These are phyloP conservation scores for Cancer borealis DNA, from an alignment of 2,888 invertebrate genomes.

Conservation along the genomic window DNA sequence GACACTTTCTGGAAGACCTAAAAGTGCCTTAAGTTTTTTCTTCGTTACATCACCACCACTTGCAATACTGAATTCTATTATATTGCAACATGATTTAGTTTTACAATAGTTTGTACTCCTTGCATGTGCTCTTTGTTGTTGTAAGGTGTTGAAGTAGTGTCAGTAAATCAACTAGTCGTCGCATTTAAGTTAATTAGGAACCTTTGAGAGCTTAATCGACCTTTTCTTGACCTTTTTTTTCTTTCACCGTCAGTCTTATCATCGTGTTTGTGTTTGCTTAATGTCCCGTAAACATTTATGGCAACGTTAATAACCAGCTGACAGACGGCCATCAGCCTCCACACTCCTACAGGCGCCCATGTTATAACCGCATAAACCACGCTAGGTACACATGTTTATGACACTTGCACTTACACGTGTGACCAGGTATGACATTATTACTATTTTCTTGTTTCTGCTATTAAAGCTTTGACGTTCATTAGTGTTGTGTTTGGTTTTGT, in stretches of 20 bases:
- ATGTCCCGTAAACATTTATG: slow-evolving; percentile 32
- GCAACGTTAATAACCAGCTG: not conserved
- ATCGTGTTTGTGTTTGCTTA: not conserved
- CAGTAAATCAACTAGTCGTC: not conserved
- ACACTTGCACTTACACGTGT: not conserved
- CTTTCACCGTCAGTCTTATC: not conserved
- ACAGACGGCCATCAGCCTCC: slow-evolving; percentile 23
- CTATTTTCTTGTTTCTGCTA: not conserved
- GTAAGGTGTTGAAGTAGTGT: not conserved
- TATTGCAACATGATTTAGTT: not conserved
- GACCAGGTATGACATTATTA: not conserved
- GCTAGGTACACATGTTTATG: not conserved
- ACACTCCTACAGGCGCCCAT: not conserved
- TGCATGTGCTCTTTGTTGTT: not conserved
- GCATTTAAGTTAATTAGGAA: not conserved
- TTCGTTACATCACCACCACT: not conserved
- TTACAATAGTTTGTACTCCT: no score
- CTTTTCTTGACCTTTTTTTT: not conserved
- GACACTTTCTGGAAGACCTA: no score
- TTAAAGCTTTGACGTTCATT: not conserved
- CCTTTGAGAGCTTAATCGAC: not conserved
- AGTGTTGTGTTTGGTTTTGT: not conserved
- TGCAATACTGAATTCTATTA: not conserved
- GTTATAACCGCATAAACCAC: not conserved
- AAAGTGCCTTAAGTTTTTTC: no score